Evolutionary conservation across 2,113 vertebrate genomes (phyloP).

Genomic region (Pyrgilauda ruficollis): DNA sequence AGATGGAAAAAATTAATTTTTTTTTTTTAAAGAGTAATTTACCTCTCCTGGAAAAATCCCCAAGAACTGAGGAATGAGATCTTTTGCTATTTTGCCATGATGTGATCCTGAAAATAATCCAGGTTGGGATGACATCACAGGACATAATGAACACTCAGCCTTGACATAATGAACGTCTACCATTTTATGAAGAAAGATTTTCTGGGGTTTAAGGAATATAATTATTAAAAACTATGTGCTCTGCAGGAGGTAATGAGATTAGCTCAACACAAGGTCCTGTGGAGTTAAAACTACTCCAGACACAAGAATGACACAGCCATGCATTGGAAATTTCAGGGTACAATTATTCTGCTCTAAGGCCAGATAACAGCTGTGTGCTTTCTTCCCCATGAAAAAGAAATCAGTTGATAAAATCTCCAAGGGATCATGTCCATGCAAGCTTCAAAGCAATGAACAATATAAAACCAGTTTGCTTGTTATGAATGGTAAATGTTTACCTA

Average conservation of each 20-base stretch:
- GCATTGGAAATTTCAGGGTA: slow-evolving; percentile 22
- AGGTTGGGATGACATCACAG: slow-evolving; percentile 26
- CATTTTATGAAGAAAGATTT: slow-evolving; percentile 45
- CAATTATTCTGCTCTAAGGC: slow-evolving; percentile 14
- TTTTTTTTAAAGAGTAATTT: neutral
- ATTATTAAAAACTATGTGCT: slow-evolving; percentile 54
- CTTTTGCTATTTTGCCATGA: neutral
- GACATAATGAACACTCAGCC: slow-evolving; percentile 31
- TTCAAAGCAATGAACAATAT: neutral
- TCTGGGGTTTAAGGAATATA: slow-evolving; percentile 52
- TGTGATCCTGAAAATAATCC: slow-evolving; percentile 36
- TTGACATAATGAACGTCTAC: slow-evolving; percentile 32
- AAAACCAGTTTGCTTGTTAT: neutral
- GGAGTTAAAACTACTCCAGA: slow-evolving; percentile 53
- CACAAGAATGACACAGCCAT: slow-evolving; percentile 16
- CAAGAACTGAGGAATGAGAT: neutral
- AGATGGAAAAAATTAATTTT: neutral
- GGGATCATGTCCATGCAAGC: neutral
- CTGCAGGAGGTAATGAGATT: slow-evolving; percentile 50
- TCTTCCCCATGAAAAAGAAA: slow-evolving; percentile 27
- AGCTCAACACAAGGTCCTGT: slow-evolving; percentile 33
- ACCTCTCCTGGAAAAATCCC: neutral
- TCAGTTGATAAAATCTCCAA: slow-evolving; percentile 10
- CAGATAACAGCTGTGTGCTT: slow-evolving; percentile 11
- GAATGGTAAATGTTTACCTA: neutral